Conservation (phyloP, 2,797 vertebrate species). For the Hippoglossus hippoglossus region DNA sequence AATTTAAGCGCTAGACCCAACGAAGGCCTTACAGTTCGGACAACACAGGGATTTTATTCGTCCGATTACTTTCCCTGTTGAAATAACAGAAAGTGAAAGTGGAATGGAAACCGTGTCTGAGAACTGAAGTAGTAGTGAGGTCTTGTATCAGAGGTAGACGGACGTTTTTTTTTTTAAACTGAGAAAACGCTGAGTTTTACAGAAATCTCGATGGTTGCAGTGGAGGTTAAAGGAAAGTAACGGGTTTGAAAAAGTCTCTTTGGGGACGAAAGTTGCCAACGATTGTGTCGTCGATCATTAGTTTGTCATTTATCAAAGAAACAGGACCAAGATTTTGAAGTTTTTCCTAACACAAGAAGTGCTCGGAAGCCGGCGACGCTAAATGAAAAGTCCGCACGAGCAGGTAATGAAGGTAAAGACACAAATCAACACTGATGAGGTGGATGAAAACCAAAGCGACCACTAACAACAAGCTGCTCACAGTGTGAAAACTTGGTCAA, state of each 20-base stretch:
- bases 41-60: neutral
- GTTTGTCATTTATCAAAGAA: too few relatives aligned
- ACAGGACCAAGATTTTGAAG: too few relatives aligned
- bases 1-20: neutral
- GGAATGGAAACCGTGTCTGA: constrained; percentile 10
- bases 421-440: neutral
- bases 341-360: too few relatives aligned
- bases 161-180: neutral
- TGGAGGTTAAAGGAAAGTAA: neutral
- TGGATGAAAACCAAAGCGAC: neutral
- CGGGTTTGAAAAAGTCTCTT: neutral
- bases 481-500: constrained; percentile 44
- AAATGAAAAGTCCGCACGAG: too few relatives aligned
- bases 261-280: too few relatives aligned
- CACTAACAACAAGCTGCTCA: constrained; percentile 3
- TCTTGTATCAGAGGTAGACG: constrained; percentile 23
- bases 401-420: too few relatives aligned
- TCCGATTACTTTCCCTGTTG: neutral
- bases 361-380: too few relatives aligned
- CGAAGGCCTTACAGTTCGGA: too few relatives aligned
- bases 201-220: too few relatives aligned
- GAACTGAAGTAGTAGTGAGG: neutral
- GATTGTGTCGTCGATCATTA: too few relatives aligned
- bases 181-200: neutral
- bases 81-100: neutral